phyloP scores from a whole-genome alignment of 2,113 vertebrate species.

The Siphamia tubifer region DNA sequence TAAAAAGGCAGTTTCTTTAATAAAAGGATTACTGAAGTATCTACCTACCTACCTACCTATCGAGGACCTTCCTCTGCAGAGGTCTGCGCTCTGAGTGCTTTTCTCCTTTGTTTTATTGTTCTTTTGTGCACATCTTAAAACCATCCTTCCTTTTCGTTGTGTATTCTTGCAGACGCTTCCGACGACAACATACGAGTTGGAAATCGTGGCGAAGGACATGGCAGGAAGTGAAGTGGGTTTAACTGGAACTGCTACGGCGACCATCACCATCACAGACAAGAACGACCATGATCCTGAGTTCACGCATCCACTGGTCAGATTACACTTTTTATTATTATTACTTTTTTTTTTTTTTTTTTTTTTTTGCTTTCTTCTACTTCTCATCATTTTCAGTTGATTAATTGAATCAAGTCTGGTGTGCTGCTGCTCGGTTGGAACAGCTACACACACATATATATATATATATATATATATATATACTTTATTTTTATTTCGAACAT shows the following conservation, averaged over 20 bases:
- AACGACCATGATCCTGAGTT: constrained; percentile 97
- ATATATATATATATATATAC: too few species aligned
- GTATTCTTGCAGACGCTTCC: constrained; percentile 87
- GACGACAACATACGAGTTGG: constrained; percentile 91
- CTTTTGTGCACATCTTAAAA: background rate
- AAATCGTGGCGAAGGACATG: constrained; percentile 97
- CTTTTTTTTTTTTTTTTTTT: background rate
- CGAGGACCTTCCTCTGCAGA: too few species aligned
- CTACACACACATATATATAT: too few species aligned
- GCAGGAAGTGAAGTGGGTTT: constrained; percentile 93
- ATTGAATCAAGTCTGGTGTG: background rate
- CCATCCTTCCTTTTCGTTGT: background rate
- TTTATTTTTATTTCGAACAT: too few species aligned
- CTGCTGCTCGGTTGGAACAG: background rate
- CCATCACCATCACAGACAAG: constrained; percentile 95
- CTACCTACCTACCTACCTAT: too few species aligned
- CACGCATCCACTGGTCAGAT: constrained; percentile 93
- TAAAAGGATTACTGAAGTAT: too few species aligned
- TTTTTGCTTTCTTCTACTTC: background rate
- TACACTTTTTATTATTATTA: too few species aligned
- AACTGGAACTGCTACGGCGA: constrained; percentile 92
- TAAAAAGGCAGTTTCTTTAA: too few species aligned
- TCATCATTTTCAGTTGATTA: background rate
- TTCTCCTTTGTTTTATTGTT: background rate
- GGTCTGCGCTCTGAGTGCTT: too few species aligned